Evolutionary conservation across 2,797 vertebrate species (phyloP), one percentile per base, ranked within the genome.

Genomic region (Spinibarbus caldwelli): DNA sequence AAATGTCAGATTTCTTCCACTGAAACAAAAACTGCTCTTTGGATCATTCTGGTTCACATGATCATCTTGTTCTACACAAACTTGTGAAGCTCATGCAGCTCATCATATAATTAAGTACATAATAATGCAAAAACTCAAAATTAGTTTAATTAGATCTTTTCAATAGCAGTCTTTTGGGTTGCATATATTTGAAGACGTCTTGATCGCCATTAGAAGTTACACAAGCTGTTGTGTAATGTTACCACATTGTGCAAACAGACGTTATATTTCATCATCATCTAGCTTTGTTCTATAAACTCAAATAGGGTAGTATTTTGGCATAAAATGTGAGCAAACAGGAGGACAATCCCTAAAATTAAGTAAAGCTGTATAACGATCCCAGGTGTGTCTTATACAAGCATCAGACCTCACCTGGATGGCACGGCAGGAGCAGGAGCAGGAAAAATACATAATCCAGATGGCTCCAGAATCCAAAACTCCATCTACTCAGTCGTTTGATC

Each of bases 341-440:
- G 10, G 34, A 14, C 38, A 82, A 73, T 82, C n/a, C n/a, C 52
- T 47, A 21, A 71, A 29, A 71, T 36, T 6, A 77, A 54, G 47
- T 14, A 41, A 31, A 49, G n/a, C 72, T 36, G 10, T 41, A 70
- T 31, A 68, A 54, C n/a, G 36, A 34, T n/a, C 19, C 26, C 34
- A 77, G 62, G 73, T 68, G 82, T 84, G 62, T 78, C 26, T 34
- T 31, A 41, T 2, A 45, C 19, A 77, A 78, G 17, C 38, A 38
- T 83, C 66, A 86, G 52, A 82, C 0, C 62, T 87, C 90, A 95
- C 94, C 88, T 86, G 79, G 54, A 34, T 45, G 19, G 62, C 89
- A 59, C 0, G 93, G 34, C 41, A 91, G 1, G 6, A 94, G 9
- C 19, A 94, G 36, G 6, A 93, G 41, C 62, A 78, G 75, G n/a